Conservation (phyloP, 2,888 invertebrate genomes). For the Campoplex nolae region DNA sequence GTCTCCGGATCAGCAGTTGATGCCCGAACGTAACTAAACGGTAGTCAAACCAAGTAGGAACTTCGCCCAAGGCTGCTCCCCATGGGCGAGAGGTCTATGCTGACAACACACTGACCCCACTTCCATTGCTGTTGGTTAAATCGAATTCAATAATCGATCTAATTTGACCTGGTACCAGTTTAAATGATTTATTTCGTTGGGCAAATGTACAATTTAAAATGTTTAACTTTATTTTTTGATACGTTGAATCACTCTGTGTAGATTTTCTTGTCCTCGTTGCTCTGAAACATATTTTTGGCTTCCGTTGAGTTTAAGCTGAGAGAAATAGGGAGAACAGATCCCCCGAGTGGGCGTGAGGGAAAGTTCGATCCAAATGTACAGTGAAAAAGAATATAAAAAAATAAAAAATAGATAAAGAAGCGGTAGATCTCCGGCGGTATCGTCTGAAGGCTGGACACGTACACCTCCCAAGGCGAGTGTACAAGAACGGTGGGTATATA, state of each 20-base stretch:
- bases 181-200: neutral
- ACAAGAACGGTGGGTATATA: slow-evolving; percentile 45
- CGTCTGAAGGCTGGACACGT: slow-evolving; percentile 68
- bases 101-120: neutral
- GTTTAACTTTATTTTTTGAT: neutral
- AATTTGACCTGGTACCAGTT: neutral
- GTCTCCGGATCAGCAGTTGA: neutral
- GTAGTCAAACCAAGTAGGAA: neutral
- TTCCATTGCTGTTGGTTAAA: neutral
- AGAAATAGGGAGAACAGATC: neutral
- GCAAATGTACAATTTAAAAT: neutral
- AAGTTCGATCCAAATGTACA: slow-evolving; percentile 35
- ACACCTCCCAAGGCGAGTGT: slow-evolving; percentile 51
- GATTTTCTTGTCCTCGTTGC: neutral
- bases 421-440: slow-evolving; percentile 64
- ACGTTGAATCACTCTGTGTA: neutral
- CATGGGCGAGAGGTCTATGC: neutral
- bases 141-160: neutral
- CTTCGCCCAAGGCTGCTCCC: neutral
- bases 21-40: neutral
- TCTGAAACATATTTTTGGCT: neutral
- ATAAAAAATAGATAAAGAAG: slow-evolving; percentile 63
- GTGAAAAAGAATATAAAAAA: slow-evolving; percentile 67
- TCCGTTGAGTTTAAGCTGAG: neutral
- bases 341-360: slow-evolving; percentile 33